Evolutionary conservation across 2,888 invertebrate genomes (phyloP), one percentile per base, ranked within the genome.

Genomic region (Eupithecia subfuscata): DNA sequence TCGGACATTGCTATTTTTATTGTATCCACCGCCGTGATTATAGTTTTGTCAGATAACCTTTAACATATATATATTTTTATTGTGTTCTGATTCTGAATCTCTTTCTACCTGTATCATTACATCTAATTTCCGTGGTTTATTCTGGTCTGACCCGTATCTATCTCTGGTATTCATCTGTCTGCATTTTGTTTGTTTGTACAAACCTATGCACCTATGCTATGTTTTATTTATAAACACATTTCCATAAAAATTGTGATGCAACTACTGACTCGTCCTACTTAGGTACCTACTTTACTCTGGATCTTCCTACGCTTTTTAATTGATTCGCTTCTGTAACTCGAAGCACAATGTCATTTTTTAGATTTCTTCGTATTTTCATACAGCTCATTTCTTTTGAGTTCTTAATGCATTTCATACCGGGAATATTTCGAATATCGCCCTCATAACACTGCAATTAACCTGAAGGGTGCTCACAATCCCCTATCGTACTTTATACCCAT

Each of bases 121-220:
- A 30, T 43, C 22, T 85, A 84, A 82, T 75, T 77, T 79, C 77
- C 75, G 74, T 77, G 48, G 70, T 77, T 79, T 79, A 82, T 78
- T 83, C 82, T 80, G 78, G 84, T 80, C 83, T 82, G 82, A 84
- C 81, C 85, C 75, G 81, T 78, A 80, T 82, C 82, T 82, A 82
- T 81, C 74, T 79, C 90, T 90, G 91, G 82, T 81, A 82, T 81
- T 83, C 85, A 85, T 92, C 90, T 82, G 85, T 91, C 88, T 82
- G 80, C 89, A 82, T 78, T 79, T 81, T 83, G 85, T 84, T 85
- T 83, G 81, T 83, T 78, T 78, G 76, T 76, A 78, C 75, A 76
- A 75, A n/a, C n/a, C n/a, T n/a, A n/a, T n/a, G n/a, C 74, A 80
- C 74, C 79, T n/a, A 67, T 77, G 74, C 71, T 56, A 83, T 83